Percentiles rank a stretch among this genome's conserved stretches.
phyloP scores from a whole-genome alignment of 2,888 invertebrate genomes.

The Molorchus minor region DNA sequence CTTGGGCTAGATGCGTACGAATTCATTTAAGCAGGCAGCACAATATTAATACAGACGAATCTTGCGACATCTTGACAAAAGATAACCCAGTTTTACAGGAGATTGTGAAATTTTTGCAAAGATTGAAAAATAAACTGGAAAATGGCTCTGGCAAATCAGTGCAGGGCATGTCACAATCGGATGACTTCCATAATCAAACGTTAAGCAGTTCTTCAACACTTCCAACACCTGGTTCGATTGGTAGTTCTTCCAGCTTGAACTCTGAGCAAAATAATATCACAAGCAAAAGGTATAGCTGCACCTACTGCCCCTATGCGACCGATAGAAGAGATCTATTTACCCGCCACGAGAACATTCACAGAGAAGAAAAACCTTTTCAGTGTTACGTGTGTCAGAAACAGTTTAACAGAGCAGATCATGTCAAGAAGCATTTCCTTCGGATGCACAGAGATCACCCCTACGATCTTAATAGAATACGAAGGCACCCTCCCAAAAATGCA shows the following conservation, averaged over 20 bases:
- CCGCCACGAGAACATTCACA: conserved; percentile 91
- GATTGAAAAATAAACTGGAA: conserved; percentile 72
- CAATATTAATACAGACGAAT: conserved; percentile 71
- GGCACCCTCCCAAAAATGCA: conserved; percentile 70
- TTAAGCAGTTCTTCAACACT: conserved; percentile 33
- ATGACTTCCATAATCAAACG: conserved; percentile 43
- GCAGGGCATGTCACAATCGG: conserved; percentile 34
- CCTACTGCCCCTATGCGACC: conserved; percentile 89
- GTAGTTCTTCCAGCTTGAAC: conserved; percentile 37
- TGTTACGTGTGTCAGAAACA: conserved; percentile 93
- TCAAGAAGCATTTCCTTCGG: conserved; percentile 91
- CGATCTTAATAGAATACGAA: conserved; percentile 82
- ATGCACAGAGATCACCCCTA: conserved; percentile 93
- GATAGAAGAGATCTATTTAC: conserved; percentile 91
- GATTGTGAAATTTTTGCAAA: conserved; percentile 75
- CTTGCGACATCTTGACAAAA: conserved; percentile 68
- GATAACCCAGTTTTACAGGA: conserved; percentile 80
- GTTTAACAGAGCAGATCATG: conserved; percentile 93
- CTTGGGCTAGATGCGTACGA: conserved; percentile 79
- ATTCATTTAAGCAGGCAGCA: conserved; percentile 78
- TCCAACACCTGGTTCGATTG: conserved; percentile 41
- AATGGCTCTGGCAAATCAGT: conserved; percentile 58
- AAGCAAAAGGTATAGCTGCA: conserved; percentile 83
- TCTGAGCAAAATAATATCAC: conserved; percentile 42
- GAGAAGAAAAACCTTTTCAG: conserved; percentile 93